Evolutionary conservation across 2,113 vertebrate species (phyloP), one percentile per base, ranked within the genome.

Genomic region (Podarcis muralis): DNA sequence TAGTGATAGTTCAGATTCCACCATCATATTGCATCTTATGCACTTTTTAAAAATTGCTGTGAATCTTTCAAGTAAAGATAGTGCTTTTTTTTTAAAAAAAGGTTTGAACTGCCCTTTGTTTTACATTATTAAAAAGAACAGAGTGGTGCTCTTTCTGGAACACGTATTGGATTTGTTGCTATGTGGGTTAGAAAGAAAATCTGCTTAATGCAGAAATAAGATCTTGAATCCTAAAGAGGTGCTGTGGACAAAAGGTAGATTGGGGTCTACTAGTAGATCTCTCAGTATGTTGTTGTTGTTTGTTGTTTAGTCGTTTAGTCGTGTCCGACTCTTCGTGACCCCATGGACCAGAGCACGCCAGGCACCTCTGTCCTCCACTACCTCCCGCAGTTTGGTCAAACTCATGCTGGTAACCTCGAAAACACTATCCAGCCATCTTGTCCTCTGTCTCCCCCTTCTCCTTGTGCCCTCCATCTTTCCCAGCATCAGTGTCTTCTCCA

Each of bases 121-220:
- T 69, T 69, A 69, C 22, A 69, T 53, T 83, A 86, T 11, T 88
- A 22, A 20, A 11, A n/a, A 66, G 1, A 72, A 22, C 22, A 81
- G 20, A 23, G n/a, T 9, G 72, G 18, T 0, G 8, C 48, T 89
- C 53, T 48, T 89, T 91, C 18, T 59, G n/a, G 27, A 72, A 84
- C 30, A 65, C 11, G 2, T 84, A 84, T 48, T 91, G 37, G 37
- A 53, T 89, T 89, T 89, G 25, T 71, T 81, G 82, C 27, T 2
- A 78, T 40, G 84, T 85, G 0, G 0, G 40, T 4, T 16, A 68
- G 53, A 48, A 12, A 79, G 18, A 22, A 72, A 43, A 1, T 86
- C 0, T n/a, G 22, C 84, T 90, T 18, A 27, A 65, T 27, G 80
- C 18, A 83, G 48, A 85, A 0, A 69, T 75, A 57, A 88, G 48